Conservation (phyloP, 1,140 invertebrate species). For the Calliopsis andreniformis region DNA sequence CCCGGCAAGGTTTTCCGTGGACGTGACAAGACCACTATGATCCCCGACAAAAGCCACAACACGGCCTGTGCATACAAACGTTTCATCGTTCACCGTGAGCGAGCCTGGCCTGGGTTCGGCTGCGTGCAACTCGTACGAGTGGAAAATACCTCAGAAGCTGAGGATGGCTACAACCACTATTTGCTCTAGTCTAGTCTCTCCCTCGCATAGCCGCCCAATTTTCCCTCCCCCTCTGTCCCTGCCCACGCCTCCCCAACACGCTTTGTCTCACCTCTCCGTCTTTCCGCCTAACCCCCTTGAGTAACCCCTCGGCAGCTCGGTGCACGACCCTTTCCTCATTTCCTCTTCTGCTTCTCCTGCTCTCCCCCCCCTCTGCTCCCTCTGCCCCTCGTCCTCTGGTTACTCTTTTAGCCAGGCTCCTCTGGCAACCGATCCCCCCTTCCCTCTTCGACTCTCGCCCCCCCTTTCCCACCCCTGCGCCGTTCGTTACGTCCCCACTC, state of each 20-base stretch:
- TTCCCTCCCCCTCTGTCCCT: constrained; percentile 22
- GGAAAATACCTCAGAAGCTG: constrained; percentile 76
- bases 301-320: constrained; percentile 30
- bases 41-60: constrained; percentile 41
- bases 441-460: background rate
- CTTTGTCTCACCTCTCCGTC: constrained; percentile 28
- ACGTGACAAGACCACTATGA: constrained; percentile 26
- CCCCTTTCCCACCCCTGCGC: constrained; percentile 6
- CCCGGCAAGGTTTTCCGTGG: constrained; percentile 18
- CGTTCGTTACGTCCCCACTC: constrained; percentile 44
- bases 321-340: constrained; percentile 55
- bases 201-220: constrained; percentile 70
- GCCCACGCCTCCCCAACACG: constrained; percentile 27
- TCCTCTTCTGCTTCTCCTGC: constrained; percentile 32
- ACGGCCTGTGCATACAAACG: constrained; percentile 49
- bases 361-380: background rate
- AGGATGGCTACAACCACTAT: constrained; percentile 79
- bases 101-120: constrained; percentile 39
- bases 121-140: constrained; percentile 60
- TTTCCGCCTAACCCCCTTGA: constrained; percentile 36
- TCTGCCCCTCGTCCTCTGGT: constrained; percentile 43
- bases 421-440: background rate
- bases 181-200: constrained; percentile 78
- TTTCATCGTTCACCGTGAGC: constrained; percentile 31
- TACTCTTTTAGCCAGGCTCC: constrained; percentile 38